Evolutionary conservation across 2,888 invertebrate species (phyloP), one percentile per base, ranked within the genome.

Genomic region (Ectropis crepuscularia): DNA sequence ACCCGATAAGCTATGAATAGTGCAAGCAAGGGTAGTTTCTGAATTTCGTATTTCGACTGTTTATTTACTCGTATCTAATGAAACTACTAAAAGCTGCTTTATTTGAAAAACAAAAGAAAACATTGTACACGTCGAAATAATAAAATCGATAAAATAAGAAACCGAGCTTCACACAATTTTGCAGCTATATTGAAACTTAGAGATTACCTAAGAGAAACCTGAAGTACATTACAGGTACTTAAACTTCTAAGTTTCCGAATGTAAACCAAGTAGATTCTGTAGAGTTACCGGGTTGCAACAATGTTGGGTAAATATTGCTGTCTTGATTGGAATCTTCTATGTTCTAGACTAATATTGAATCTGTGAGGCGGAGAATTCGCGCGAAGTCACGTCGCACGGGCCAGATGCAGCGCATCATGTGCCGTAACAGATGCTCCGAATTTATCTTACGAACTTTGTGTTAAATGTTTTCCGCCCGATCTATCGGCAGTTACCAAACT

Each of bases 381-480:
- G 37, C 16, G 47, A 10, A 54, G 53, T 50, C 63, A 63, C 63
- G 63, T 63, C 49, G 11, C 50, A 37, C 16, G 46, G 38, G 50
- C 38, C 63, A 63, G 63, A 50, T 63, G 63, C 63, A 59, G 12
- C 45, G 53, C 49, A 49, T 55, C 58, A 42, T 58, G 49, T 63
- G 39, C 11, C 48, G 53, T 48, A 57, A 42, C 63, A 63, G 59
- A 63, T 59, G 63, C 41, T 46, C 5, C n/a, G 41, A 59, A 59
- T 63, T 45, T 54, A 37, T 59, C 59, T 59, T 38, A 36, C 42
- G 9, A 63, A 63, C 63, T 63, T 63, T 63, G 63, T 61, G 54
- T 47, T 53, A 57, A 36, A 57, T 47, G 53, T 60, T 60, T 45
- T 12, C 38, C 47, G 38, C 10, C 16, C 39, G 28, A 51, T 41